These are phyloP conservation scores for Megaceryle maxima DNA, from an alignment of 2,113 vertebrate species.

Conservation along the genomic window DNA sequence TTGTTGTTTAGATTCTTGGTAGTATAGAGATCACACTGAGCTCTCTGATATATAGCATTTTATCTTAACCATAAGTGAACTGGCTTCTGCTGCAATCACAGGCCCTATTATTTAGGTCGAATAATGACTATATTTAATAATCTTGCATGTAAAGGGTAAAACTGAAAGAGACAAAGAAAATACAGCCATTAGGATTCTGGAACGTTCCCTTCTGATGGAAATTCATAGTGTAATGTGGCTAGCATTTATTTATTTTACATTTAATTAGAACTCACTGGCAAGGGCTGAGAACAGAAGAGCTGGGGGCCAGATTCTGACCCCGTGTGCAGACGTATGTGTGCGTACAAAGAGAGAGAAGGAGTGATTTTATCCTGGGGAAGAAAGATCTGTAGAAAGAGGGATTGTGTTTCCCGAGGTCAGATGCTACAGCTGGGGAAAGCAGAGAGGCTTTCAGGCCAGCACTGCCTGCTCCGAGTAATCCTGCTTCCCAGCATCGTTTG, in stretches of 20 bases:
- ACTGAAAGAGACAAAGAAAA: slow-evolving; percentile 26
- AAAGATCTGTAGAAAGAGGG: background rate
- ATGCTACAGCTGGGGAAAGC: background rate
- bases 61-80: background rate
- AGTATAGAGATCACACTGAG: background rate
- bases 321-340: background rate
- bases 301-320: background rate
- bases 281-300: background rate
- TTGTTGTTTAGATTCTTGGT: slow-evolving; percentile 13
- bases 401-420: background rate
- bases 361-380: background rate
- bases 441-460: background rate
- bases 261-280: background rate
- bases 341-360: background rate
- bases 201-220: slow-evolving; percentile 2
- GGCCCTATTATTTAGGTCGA: background rate
- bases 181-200: slow-evolving; percentile 31
- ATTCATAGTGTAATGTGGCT: background rate
- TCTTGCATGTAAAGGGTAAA: background rate
- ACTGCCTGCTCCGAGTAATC: background rate
- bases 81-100: background rate
- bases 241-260: background rate
- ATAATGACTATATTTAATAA: background rate
- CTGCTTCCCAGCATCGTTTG: background rate
- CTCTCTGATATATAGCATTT: background rate